Conservation (phyloP, 1,140 invertebrate species). For the Arion vulgaris region DNA sequence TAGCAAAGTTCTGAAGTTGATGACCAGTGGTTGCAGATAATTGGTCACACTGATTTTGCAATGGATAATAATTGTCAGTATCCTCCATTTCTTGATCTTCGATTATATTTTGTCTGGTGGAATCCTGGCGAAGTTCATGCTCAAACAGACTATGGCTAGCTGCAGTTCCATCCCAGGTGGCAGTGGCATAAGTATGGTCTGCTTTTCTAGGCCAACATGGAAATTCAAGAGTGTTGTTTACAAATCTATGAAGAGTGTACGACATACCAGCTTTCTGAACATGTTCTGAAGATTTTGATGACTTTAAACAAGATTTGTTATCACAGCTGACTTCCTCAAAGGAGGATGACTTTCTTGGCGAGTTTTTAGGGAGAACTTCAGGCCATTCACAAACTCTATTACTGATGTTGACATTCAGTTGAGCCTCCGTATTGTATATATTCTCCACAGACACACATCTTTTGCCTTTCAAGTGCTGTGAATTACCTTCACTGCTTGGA, state of each 20-base stretch:
- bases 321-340: constrained; percentile 35
- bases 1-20: not conserved
- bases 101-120: not conserved
- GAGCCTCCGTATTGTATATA: not conserved
- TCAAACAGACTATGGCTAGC: constrained; percentile 37
- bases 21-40: not conserved
- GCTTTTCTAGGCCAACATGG: constrained; percentile 39
- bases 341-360: constrained; percentile 28
- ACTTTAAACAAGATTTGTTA: constrained; percentile 19
- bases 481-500: not conserved
- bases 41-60: not conserved
- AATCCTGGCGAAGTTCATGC: not conserved
- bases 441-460: constrained; percentile 34
- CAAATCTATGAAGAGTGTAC: constrained; percentile 22
- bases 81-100: constrained; percentile 38
- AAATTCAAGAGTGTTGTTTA: constrained; percentile 36
- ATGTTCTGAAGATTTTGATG: constrained; percentile 34
- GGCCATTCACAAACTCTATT: constrained; percentile 36
- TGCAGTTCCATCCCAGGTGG: constrained; percentile 39
- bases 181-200: constrained; percentile 38
- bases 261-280: constrained; percentile 24
- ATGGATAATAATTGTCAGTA: not conserved
- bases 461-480: constrained; percentile 16
- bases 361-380: not conserved
- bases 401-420: not conserved